These are phyloP conservation scores for Microcebus jonahi DNA, from an alignment of 2,113 vertebrate genomes.

Conservation along the genomic window DNA sequence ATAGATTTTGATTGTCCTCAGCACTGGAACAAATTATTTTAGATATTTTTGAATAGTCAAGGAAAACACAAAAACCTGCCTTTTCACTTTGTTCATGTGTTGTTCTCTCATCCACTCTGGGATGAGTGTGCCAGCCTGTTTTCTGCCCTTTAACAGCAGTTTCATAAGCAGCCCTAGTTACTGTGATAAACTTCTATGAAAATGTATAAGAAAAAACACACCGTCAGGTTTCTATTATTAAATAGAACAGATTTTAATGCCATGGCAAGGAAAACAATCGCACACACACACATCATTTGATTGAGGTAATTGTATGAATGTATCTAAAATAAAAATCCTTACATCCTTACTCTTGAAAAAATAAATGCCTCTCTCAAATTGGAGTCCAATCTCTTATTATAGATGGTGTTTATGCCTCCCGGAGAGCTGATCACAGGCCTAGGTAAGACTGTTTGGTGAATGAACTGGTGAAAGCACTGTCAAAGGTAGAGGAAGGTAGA, in stretches of 20 bases:
- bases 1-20: constrained; percentile 64
- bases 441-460: neutral
- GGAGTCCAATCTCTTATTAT: neutral
- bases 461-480: neutral
- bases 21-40: constrained; percentile 52
- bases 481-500: neutral
- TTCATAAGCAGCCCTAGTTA: constrained; percentile 52
- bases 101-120: constrained; percentile 42
- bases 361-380: neutral
- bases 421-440: neutral
- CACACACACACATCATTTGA: constrained; percentile 5
- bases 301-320: constrained; percentile 47
- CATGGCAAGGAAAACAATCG: constrained; percentile 48
- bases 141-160: neutral
- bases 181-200: constrained; percentile 40
- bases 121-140: neutral
- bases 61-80: constrained; percentile 58
- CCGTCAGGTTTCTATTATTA: constrained; percentile 65
- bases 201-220: constrained; percentile 48
- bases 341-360: constrained; percentile 55
- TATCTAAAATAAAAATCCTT: constrained; percentile 52
- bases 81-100: constrained; percentile 63
- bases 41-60: constrained; percentile 63
- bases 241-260: constrained; percentile 55
- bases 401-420: neutral